These are phyloP conservation scores for Notospermus geniculatus DNA, from an alignment of 1,140 invertebrate species.

Conservation along the genomic window DNA sequence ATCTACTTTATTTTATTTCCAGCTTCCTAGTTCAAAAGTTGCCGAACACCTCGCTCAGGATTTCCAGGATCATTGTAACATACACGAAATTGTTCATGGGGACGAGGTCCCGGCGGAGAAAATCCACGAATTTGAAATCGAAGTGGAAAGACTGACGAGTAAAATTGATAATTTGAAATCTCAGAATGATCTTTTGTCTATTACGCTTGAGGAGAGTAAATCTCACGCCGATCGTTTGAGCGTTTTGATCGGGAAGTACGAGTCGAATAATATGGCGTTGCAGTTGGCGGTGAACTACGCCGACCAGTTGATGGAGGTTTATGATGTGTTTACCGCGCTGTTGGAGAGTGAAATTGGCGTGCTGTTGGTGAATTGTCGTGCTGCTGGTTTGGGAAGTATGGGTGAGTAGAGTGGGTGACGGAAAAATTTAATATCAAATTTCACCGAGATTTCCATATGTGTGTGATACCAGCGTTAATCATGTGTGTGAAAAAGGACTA, in stretches of 20 bases:
- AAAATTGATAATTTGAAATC: conserved; percentile 71
- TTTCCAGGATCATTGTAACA: no score
- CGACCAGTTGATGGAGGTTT: conserved; percentile 74
- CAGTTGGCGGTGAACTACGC: conserved; percentile 70
- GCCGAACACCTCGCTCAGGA: no score
- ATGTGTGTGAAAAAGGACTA: no score
- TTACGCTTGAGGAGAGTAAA: conserved; percentile 58
- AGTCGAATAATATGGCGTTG: conserved; percentile 74
- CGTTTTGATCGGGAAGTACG: conserved; percentile 72
- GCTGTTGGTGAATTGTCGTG: conserved; percentile 59
- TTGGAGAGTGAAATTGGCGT: conserved; percentile 69
- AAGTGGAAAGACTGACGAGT: conserved; percentile 67
- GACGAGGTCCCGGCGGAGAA: conserved; percentile 50
- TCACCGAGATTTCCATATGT: no score
- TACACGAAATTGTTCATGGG: no score
- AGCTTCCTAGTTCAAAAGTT: conserved; percentile 64
- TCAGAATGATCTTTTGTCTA: conserved; percentile 45
- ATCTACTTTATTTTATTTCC: no score
- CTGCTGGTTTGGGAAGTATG: conserved; percentile 56
- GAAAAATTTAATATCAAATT: no score
- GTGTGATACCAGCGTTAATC: no score
- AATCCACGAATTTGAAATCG: conserved; percentile 65
- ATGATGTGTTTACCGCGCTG: conserved; percentile 73
- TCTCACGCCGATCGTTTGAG: conserved; percentile 70
- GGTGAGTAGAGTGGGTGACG: no score